Conservation (phyloP, 2,113 vertebrate genomes). For the Ellobius talpinus region DNA sequence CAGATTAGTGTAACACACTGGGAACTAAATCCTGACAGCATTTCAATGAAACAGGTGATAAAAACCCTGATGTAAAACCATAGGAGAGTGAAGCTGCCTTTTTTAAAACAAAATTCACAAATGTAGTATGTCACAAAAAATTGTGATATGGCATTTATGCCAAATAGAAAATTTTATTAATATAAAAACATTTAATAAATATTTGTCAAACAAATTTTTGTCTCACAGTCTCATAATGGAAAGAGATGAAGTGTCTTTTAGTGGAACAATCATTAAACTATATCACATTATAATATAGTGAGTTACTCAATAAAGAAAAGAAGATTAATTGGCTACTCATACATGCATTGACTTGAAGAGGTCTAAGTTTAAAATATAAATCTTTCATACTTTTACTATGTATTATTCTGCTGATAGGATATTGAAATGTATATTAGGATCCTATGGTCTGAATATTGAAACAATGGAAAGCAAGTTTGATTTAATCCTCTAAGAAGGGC, state of each 20-base stretch:
- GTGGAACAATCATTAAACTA: neutral
- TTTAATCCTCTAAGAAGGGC: neutral
- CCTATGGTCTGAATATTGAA: neutral
- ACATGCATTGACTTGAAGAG: neutral
- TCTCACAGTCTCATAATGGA: neutral
- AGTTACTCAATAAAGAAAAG: neutral
- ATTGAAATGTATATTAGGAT: neutral
- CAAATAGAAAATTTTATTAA: neutral
- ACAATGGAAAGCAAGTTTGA: fast-evolving
- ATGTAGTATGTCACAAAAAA: neutral
- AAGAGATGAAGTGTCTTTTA: neutral
- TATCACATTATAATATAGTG: fast-evolving
- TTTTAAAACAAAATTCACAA: neutral
- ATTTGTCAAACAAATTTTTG: neutral
- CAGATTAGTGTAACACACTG: neutral
- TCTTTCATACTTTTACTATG: neutral
- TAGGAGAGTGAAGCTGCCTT: neutral
- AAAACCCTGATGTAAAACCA: neutral
- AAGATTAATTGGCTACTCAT: neutral
- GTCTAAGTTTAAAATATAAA: neutral
- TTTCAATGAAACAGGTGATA: neutral
- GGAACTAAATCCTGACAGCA: neutral
- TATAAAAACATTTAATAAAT: neutral
- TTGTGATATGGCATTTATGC: neutral
- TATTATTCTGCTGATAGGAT: neutral